Percentiles rank a stretch among this genome's conserved stretches.
Evolutionary conservation across 2,888 invertebrate species (phyloP).

Genomic region (Melikaiella ostensackeni): DNA sequence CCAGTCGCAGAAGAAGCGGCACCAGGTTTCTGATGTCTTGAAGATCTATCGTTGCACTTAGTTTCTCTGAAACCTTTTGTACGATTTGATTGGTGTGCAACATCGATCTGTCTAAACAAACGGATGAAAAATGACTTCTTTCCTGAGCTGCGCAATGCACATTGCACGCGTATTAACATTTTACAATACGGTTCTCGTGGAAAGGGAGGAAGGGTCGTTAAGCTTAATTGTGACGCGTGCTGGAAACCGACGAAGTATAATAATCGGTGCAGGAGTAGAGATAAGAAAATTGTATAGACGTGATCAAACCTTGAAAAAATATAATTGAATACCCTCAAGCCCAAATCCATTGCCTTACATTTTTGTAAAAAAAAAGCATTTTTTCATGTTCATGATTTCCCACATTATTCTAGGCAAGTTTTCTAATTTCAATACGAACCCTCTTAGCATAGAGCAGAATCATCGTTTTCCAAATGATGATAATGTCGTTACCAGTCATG

Average conservation of each 20-base stretch:
- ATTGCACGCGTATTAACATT: neutral
- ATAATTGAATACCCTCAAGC: neutral
- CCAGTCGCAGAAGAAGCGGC: conserved; percentile 43
- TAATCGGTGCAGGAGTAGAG: conserved; percentile 52
- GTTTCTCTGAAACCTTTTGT: conserved; percentile 56
- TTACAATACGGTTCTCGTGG: neutral
- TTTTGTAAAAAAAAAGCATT: neutral
- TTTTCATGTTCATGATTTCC: too few relatives aligned
- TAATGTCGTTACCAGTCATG: too few relatives aligned
- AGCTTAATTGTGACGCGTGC: conserved; percentile 61
- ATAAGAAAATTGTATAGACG: neutral
- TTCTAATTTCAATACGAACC: too few relatives aligned
- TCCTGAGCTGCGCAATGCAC: neutral
- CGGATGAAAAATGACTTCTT: conserved; percentile 47
- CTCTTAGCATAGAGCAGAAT: too few relatives aligned
- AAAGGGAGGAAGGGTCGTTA: conserved; percentile 54
- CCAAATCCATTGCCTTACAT: too few relatives aligned
- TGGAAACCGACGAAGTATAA: conserved; percentile 48
- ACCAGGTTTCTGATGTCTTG: conserved; percentile 44
- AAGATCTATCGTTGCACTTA: conserved; percentile 63
- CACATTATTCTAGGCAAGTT: too few relatives aligned
- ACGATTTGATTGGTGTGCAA: conserved; percentile 48
- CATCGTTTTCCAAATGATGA: too few relatives aligned
- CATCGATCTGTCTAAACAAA: conserved; percentile 45
- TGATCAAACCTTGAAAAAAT: neutral